phyloP scores from a whole-genome alignment of 92 coral and sea anemone genomes.

The Paragorgia papillata region DNA sequence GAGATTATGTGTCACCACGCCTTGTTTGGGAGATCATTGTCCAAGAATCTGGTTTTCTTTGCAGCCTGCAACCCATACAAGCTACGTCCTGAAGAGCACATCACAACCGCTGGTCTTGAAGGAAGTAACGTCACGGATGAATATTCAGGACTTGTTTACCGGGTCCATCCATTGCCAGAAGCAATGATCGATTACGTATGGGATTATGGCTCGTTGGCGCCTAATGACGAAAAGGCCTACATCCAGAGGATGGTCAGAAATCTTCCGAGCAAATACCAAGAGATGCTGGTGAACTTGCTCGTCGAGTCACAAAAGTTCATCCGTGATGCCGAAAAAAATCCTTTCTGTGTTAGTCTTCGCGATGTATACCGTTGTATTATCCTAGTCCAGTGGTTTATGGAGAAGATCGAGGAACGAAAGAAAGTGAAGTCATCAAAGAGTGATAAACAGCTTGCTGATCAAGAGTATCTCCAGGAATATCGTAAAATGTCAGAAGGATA shows the following conservation, averaged over 20 bases:
- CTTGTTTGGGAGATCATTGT: slow-evolving; percentile 69
- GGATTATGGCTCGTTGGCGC: slow-evolving; percentile 81
- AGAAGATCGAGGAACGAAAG: slow-evolving; percentile 46
- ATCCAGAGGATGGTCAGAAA: slow-evolving; percentile 70
- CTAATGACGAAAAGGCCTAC: slow-evolving; percentile 71
- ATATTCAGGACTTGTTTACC: slow-evolving; percentile 76
- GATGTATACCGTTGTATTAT: slow-evolving; percentile 83
- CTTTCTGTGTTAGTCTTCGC: slow-evolving; percentile 77
- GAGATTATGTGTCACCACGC: slow-evolving; percentile 84
- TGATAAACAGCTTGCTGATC: not conserved
- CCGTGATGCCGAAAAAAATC: slow-evolving; percentile 60
- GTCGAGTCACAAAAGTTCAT: slow-evolving; percentile 65
- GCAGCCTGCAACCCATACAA: slow-evolving; percentile 98
- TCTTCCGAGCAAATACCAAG: slow-evolving; percentile 23
- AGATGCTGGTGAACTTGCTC: slow-evolving; percentile 61
- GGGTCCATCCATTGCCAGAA: slow-evolving; percentile 86
- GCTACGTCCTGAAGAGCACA: slow-evolving; percentile 58
- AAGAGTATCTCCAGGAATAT: not conserved
- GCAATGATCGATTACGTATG: slow-evolving; percentile 86
- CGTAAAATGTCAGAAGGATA: not conserved
- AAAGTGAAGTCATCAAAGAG: not conserved
- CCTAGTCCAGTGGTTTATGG: slow-evolving; percentile 70
- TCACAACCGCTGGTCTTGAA: slow-evolving; percentile 66
- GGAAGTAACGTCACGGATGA: slow-evolving; percentile 73
- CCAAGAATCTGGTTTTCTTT: slow-evolving; percentile 72